These are phyloP conservation scores for Xenentodon cancila DNA, from an alignment of 2,797 vertebrate species.

Conservation along the genomic window DNA sequence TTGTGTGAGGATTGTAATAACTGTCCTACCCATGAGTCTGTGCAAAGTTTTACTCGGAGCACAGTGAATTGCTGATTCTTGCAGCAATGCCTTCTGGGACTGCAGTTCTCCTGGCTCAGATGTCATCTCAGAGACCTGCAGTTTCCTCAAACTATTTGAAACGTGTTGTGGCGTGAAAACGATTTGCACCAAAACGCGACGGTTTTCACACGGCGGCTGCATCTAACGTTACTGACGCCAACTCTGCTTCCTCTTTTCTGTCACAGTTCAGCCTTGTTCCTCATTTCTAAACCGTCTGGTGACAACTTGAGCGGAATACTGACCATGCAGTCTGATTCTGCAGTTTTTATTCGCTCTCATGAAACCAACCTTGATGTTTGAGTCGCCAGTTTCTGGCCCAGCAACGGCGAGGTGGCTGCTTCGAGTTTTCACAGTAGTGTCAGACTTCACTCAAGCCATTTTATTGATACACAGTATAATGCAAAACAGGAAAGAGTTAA, in stretches of 20 bases:
- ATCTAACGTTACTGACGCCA: background rate
- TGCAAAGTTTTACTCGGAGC: no score
- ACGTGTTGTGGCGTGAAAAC: background rate
- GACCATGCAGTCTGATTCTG: no score
- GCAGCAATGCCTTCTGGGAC: background rate
- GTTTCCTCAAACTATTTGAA: no score
- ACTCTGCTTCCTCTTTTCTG: conserved; percentile 45
- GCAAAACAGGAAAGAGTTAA: no score
- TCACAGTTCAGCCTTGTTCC: conserved; percentile 5
- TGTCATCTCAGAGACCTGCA: background rate
- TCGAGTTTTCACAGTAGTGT: no score
- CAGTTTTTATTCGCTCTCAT: no score
- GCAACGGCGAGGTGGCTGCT: no score
- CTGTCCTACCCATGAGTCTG: background rate
- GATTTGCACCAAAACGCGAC: conserved; percentile 28
- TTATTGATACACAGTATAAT: no score
- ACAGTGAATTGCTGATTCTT: background rate
- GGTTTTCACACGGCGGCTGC: conserved; percentile 13
- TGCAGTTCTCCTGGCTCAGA: background rate
- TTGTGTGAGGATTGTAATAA: no score
- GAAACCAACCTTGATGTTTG: no score
- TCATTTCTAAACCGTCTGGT: background rate
- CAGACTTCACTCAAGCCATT: no score
- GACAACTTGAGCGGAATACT: background rate
- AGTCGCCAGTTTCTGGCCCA: no score